phyloP scores from a whole-genome alignment of 1,140 invertebrate species.

The Coenobita brevimanus region DNA sequence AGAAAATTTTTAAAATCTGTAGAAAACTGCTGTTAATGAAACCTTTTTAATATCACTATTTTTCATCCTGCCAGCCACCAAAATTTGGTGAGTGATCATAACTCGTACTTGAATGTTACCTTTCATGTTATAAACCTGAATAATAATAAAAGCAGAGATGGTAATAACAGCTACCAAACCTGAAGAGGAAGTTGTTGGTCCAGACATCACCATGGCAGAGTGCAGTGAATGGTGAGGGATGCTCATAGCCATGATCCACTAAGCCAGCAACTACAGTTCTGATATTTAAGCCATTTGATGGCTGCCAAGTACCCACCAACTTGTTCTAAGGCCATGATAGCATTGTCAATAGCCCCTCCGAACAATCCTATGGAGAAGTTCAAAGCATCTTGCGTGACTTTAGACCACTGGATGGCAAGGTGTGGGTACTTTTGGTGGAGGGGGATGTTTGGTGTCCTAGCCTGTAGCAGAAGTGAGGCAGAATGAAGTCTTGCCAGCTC shows the following conservation, averaged over 20 bases:
- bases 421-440: slow-evolving; percentile 17
- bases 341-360: background rate
- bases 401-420: background rate
- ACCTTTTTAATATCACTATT: too few species aligned
- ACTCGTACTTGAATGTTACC: too few species aligned
- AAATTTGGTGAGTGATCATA: too few species aligned
- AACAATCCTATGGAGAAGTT: background rate
- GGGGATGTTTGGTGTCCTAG: background rate
- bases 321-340: too few species aligned
- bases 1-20: too few species aligned
- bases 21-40: too few species aligned
- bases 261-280: slow-evolving; percentile 1
- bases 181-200: slow-evolving; percentile 49
- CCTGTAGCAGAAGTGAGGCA: slow-evolving; percentile 48
- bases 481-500: slow-evolving; percentile 59
- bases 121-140: too few species aligned
- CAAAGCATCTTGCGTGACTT: background rate
- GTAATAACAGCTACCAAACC: slow-evolving; percentile 18
- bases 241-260: background rate
- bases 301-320: too few species aligned
- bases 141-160: too few species aligned
- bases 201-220: slow-evolving; percentile 39
- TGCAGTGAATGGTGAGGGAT: background rate
- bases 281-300: background rate
- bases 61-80: too few species aligned